These are phyloP conservation scores for Origma solitaria DNA, from an alignment of 2,113 vertebrate genomes.

Conservation along the genomic window DNA sequence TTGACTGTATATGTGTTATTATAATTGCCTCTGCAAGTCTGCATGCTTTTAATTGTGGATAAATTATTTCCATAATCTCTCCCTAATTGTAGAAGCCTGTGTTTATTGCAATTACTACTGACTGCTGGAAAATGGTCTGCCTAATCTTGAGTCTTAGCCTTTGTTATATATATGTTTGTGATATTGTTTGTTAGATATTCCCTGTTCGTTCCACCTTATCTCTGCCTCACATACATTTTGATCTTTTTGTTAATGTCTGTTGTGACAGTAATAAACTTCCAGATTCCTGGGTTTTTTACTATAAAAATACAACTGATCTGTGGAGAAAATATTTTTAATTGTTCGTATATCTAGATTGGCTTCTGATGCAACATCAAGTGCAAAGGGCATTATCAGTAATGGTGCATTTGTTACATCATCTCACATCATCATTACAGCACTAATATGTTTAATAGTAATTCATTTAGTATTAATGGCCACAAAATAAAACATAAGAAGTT, in stretches of 20 bases:
- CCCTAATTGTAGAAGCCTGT: conserved; percentile 27
- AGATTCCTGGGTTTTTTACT: background rate
- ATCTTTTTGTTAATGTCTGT: background rate
- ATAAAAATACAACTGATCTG: background rate
- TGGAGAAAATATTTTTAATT: background rate
- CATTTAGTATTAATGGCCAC: background rate
- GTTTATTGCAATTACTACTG: conserved; percentile 34
- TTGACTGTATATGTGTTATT: conserved; percentile 51
- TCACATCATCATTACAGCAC: background rate
- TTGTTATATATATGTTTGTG: background rate
- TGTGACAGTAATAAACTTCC: background rate
- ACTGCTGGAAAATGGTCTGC: conserved; percentile 1
- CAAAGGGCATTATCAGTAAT: background rate
- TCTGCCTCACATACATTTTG: background rate
- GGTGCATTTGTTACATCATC: background rate
- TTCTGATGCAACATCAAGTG: background rate
- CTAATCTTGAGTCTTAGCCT: background rate
- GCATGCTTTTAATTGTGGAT: conserved; percentile 43
- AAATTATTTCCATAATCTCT: conserved; percentile 32
- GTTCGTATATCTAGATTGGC: background rate
- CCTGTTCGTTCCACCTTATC: background rate
- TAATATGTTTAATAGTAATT: background rate
- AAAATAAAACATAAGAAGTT: background rate
- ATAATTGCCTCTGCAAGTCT: conserved; percentile 21
- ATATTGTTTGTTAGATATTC: background rate